phyloP scores from a whole-genome alignment of 2,888 invertebrate species.

The Hyles lineata region DNA sequence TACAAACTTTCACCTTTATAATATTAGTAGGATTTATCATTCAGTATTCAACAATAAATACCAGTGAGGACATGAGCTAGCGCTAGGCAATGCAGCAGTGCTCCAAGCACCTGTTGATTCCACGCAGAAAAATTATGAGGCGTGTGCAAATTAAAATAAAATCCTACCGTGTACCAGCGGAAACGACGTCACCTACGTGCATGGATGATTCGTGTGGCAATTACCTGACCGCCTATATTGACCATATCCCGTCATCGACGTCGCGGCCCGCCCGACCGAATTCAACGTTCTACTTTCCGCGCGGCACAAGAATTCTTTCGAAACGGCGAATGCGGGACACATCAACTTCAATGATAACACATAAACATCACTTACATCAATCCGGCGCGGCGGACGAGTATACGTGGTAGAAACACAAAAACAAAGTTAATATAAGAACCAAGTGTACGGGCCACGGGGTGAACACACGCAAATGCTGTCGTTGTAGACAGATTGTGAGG shows the following conservation, averaged over 20 bases:
- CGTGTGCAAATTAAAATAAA: constrained; percentile 1
- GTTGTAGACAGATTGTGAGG: constrained; percentile 76
- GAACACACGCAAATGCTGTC: constrained; percentile 75
- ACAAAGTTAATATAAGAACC: constrained; percentile 64
- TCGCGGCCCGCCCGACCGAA: constrained; percentile 20
- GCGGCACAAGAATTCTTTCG: constrained; percentile 58
- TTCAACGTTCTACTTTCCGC: constrained; percentile 55
- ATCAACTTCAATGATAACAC: constrained; percentile 66
- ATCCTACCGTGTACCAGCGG: constrained; percentile 9
- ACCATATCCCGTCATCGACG: constrained; percentile 25
- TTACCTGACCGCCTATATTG: constrained; percentile 25
- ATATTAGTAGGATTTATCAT: constrained; percentile 18
- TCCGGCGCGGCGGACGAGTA: constrained; percentile 27
- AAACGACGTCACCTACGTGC: constrained; percentile 15
- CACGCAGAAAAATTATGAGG: not conserved
- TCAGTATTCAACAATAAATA: not conserved
- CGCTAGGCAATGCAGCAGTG: not conserved
- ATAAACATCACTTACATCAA: constrained; percentile 72
- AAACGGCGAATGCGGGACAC: constrained; percentile 63
- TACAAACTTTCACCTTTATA: too few species aligned
- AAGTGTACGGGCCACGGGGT: constrained; percentile 63
- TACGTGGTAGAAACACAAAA: constrained; percentile 60
- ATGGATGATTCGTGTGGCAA: constrained; percentile 15
- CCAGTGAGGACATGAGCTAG: not conserved
- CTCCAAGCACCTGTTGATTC: constrained; percentile 24